These are phyloP conservation scores for Nannospalax galili DNA, from an alignment of 2,113 vertebrate genomes.

Conservation along the genomic window DNA sequence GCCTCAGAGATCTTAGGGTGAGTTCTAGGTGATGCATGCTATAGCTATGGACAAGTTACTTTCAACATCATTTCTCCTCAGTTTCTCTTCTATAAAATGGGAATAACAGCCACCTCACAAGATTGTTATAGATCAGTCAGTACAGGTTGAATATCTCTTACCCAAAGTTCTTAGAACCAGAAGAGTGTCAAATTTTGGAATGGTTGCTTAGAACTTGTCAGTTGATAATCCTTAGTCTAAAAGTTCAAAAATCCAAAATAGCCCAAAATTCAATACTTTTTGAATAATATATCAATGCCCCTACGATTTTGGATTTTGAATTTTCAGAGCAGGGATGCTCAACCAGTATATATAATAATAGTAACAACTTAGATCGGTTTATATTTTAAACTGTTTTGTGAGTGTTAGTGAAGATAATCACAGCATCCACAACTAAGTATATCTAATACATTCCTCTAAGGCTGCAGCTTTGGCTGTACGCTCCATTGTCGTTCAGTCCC, in stretches of 20 bases:
- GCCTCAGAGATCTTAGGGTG: neutral
- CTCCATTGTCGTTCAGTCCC: neutral
- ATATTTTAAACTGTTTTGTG: neutral
- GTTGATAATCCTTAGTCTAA: neutral
- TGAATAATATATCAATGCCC: neutral
- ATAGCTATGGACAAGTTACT: neutral
- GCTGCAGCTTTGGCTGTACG: neutral
- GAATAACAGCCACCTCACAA: neutral
- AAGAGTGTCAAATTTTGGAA: neutral
- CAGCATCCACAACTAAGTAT: neutral
- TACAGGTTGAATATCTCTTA: neutral
- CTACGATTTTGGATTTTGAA: neutral
- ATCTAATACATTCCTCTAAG: too few relatives aligned
- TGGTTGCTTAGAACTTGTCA: neutral
- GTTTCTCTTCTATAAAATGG: neutral
- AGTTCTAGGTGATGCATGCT: neutral
- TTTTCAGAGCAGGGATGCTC: neutral
- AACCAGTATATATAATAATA: neutral
- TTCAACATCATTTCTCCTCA: neutral
- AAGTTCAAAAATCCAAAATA: neutral
- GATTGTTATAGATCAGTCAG: neutral
- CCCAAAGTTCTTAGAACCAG: neutral
- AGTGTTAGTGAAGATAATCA: neutral
- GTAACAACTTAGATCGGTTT: neutral
- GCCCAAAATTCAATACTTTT: neutral